A percentile compares a stretch with the other conserved stretches of the same genome.
phyloP scores from a whole-genome alignment of 2,888 invertebrate species.

The Achlya flavicornis region DNA sequence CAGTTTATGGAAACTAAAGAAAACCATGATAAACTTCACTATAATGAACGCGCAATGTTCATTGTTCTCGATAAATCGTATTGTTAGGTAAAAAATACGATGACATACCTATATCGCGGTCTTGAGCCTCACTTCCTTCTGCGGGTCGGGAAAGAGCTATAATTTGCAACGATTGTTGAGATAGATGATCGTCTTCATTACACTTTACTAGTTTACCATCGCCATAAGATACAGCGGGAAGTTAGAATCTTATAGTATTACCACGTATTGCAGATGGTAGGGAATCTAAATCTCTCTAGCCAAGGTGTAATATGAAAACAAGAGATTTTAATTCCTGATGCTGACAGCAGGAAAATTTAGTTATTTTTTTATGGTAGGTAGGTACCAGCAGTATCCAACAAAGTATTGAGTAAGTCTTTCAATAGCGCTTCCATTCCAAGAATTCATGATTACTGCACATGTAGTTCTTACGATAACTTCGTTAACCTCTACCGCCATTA shows the following conservation, averaged over 20 bases:
- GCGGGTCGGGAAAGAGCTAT: slow-evolving; percentile 19
- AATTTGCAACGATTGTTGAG: slow-evolving; percentile 47
- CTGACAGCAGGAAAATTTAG: neutral
- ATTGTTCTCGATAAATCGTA: slow-evolving; percentile 64
- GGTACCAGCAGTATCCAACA: neutral
- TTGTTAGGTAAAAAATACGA: slow-evolving; percentile 51
- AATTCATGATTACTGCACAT: slow-evolving; percentile 13
- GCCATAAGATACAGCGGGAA: neutral
- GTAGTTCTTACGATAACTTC: slow-evolving; percentile 4
- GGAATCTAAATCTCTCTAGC: neutral
- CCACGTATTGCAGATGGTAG: neutral
- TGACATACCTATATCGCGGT: slow-evolving; percentile 35
- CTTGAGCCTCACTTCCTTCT: slow-evolving; percentile 45
- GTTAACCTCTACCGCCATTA: slow-evolving; percentile 1
- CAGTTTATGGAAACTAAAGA: slow-evolving; percentile 7
- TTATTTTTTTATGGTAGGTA: neutral
- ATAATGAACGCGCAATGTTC: slow-evolving; percentile 53
- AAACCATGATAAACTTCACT: slow-evolving; percentile 51
- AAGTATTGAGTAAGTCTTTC: neutral
- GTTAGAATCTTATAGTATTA: neutral
- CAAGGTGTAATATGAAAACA: no score
- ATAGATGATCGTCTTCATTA: slow-evolving; percentile 41
- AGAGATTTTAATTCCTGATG: no score
- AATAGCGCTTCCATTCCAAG: neutral
- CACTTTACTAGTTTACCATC: slow-evolving; percentile 25